phyloP scores from a whole-genome alignment of 2,797 vertebrate genomes.

The Coregonus ussuriensis region DNA sequence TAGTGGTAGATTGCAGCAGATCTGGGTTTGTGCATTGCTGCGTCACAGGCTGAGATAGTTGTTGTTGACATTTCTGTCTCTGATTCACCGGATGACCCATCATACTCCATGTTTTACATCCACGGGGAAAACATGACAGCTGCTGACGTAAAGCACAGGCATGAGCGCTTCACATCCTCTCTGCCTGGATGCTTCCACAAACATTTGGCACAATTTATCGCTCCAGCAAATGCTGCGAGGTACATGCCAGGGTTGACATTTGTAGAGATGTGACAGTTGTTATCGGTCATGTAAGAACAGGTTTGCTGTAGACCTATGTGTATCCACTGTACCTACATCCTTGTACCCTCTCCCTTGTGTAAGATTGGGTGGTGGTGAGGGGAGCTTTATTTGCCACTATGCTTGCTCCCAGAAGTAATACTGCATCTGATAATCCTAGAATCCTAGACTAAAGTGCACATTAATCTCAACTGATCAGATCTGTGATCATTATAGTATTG shows the following conservation, averaged over 20 bases:
- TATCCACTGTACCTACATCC: background rate
- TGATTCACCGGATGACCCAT: constrained; percentile 42
- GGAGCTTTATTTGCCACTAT: constrained; percentile 3
- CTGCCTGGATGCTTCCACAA: constrained; percentile 58
- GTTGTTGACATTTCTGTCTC: constrained; percentile 40
- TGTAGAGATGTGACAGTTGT: background rate
- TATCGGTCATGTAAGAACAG: background rate
- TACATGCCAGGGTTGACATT: background rate
- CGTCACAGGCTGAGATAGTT: constrained; percentile 22
- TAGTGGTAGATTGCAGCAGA: constrained; percentile 19
- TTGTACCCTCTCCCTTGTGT: background rate
- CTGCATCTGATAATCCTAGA: constrained; percentile 26
- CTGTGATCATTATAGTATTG: constrained; percentile 27
- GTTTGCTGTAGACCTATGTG: constrained; percentile 18
- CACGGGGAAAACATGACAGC: constrained; percentile 60
- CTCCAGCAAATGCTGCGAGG: constrained; percentile 28
- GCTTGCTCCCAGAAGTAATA: background rate
- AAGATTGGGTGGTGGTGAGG: background rate
- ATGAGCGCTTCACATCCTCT: constrained; percentile 47
- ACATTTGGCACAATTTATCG: constrained; percentile 57
- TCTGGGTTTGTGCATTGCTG: constrained; percentile 12
- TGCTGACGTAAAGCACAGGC: constrained; percentile 59
- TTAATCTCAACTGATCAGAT: background rate
- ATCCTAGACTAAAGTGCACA: background rate
- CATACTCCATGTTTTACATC: constrained; percentile 51